phyloP scores from a whole-genome alignment of 1,140 invertebrate species.

The Macrobrachium nipponense region DNA sequence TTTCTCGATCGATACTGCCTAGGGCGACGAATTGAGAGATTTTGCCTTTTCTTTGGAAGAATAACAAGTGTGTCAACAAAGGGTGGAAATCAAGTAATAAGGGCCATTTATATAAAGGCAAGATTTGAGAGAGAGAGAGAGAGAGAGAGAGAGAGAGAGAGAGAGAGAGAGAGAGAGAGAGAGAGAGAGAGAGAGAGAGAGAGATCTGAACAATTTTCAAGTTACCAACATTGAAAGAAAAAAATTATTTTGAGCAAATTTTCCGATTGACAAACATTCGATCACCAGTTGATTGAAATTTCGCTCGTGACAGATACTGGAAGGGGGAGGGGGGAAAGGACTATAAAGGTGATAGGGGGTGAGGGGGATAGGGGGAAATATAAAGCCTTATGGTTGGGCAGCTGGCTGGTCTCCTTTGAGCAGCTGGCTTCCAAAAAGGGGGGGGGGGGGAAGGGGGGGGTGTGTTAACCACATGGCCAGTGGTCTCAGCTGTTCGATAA shows the following conservation, averaged over 20 bases:
- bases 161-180: not conserved
- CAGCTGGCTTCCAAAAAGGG: no score
- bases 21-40: not conserved
- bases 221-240: not conserved
- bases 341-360: not conserved
- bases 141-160: slow-evolving; percentile 1
- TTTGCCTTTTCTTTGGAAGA: no score
- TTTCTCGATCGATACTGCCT: not conserved
- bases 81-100: not conserved
- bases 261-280: not conserved
- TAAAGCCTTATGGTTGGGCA: no score
- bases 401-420: no score
- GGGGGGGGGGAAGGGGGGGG: no score
- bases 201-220: not conserved
- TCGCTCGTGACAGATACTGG: not conserved
- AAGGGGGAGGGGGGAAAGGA: not conserved
- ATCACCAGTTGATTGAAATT: no score
- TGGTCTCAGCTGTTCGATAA: no score
- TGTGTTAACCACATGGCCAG: no score
- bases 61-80: not conserved
- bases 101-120: not conserved
- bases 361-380: not conserved
- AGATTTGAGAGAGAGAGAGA: not conserved
- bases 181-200: slow-evolving; percentile 25
- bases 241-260: not conserved